Percentiles rank a stretch among this genome's conserved stretches.
Conservation (phyloP, 2,888 invertebrate species). For the Spisula solida region DNA sequence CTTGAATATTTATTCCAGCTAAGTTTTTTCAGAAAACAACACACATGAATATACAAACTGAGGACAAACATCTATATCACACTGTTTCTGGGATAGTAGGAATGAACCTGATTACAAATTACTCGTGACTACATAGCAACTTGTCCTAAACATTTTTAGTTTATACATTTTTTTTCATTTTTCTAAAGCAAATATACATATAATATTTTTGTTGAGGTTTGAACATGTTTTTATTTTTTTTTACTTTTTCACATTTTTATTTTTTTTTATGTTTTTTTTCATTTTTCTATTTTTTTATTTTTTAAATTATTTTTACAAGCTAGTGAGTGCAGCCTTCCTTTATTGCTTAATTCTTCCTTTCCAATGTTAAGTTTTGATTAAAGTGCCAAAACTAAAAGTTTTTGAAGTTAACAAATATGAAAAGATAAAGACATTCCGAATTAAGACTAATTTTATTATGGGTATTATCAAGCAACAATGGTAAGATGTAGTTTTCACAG, state of each 20-base stretch:
- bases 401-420: too few relatives aligned
- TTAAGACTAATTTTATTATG: too few relatives aligned
- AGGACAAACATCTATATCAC: constrained; percentile 54
- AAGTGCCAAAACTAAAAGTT: background rate
- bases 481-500: constrained; percentile 6
- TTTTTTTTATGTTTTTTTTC: constrained; percentile 31
- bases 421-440: background rate
- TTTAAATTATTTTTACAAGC: constrained; percentile 34
- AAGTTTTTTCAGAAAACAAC: background rate
- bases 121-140: constrained; percentile 40
- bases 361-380: background rate
- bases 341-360: constrained; percentile 23
- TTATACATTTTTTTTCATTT: constrained; percentile 33
- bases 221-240: constrained; percentile 34
- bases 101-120: constrained; percentile 65
- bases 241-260: constrained; percentile 36
- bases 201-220: constrained; percentile 53
- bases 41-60: constrained; percentile 24
- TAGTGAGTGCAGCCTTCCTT: constrained; percentile 8
- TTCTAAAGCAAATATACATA: constrained; percentile 53
- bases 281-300: constrained; percentile 28
- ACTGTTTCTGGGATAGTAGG: constrained; percentile 64
- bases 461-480: background rate
- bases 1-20: background rate
- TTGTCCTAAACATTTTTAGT: constrained; percentile 47